Conservation (phyloP, 2,797 vertebrate genomes). For the Gouania willdenowi region DNA sequence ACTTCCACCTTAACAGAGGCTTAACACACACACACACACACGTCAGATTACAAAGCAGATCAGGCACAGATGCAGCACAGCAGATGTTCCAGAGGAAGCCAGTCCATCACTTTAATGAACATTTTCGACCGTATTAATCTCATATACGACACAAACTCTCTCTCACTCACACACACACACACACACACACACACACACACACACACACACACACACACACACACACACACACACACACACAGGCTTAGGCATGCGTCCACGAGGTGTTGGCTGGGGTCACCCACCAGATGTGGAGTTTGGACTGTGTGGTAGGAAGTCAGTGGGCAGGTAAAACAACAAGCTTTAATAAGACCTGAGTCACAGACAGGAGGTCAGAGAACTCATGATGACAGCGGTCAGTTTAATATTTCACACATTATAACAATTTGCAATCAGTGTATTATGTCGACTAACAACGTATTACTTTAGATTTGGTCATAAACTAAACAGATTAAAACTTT, state of each 20-base stretch:
- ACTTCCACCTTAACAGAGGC: conserved; percentile 14
- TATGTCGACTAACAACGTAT: too few species aligned
- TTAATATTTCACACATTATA: too few species aligned
- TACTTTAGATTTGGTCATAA: too few species aligned
- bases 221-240: conserved; percentile 6
- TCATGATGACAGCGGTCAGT: too few species aligned
- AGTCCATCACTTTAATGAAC: conserved; percentile 75
- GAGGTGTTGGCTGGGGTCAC: conserved; percentile 28
- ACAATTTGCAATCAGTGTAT: too few species aligned
- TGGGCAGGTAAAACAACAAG: conserved; percentile 27
- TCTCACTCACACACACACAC: conserved; percentile 9
- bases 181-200: background rate
- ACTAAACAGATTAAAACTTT: too few species aligned
- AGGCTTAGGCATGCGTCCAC: conserved; percentile 7
- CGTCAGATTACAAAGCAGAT: conserved; percentile 37
- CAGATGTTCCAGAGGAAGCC: conserved; percentile 71
- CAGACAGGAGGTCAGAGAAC: too few species aligned
- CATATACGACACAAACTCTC: conserved; percentile 25
- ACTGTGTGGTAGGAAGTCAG: conserved; percentile 35
- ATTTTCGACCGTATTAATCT: conserved; percentile 69
- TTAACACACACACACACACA: conserved; percentile 19
- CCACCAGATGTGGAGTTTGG: conserved; percentile 55
- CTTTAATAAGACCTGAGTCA: conserved; percentile 11
- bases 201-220: too few species aligned
- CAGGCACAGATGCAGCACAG: conserved; percentile 58